Base-by-base conservation (phyloP, 2,113 vertebrate species). In the Sylvietta virens region DNA sequence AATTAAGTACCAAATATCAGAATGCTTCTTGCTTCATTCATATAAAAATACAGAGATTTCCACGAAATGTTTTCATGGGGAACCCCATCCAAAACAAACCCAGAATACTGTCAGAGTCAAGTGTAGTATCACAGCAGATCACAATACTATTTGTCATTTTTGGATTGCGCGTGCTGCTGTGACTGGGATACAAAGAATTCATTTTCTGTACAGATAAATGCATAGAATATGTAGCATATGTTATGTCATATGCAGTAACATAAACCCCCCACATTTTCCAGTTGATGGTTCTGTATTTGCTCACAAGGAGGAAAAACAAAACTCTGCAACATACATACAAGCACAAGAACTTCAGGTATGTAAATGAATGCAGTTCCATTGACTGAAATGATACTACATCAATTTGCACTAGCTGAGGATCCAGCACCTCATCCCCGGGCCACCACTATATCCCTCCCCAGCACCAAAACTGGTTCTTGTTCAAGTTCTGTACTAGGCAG, bases 61-160 rank as follows among this genome's bases (percentile, higher is more conserved):
- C 81, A 81, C 24, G 22, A 86, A 80, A 54, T 22, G 15, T 37
- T 81, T 78, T 56, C 51, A 40, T 27, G 40, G 48, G 64, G 76
- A 94, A 69, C 27, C 80, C 83, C 90, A 76, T 53, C 30, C 28
- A 57, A 86, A 92, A 47, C 44, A 67, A 81, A 69, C 42, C 77
- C 92, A 80, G 76, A 86, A 86, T 71, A 88, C 79, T 88, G 86
- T 93, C 92, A 86, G 61, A 89, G 44, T 73, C 76, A 94, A 92
- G 77, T 47, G 86, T 28, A 70, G 35, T 7, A 50, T 65, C 88
- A 79, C 87, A 90, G 88, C 92, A 96, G 82, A 86, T 24, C 69
- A 88, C 5, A 1, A 51, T 27, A 28, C 35, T 42, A 28, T 88
- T 67, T 48, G 35, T 73, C 30, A 62, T 73, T 88, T 93, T 93